Evolutionary conservation across 1,140 invertebrate species (phyloP), one percentile per base, ranked within the genome.

Genomic region (Dinothrombium tinctorium): DNA sequence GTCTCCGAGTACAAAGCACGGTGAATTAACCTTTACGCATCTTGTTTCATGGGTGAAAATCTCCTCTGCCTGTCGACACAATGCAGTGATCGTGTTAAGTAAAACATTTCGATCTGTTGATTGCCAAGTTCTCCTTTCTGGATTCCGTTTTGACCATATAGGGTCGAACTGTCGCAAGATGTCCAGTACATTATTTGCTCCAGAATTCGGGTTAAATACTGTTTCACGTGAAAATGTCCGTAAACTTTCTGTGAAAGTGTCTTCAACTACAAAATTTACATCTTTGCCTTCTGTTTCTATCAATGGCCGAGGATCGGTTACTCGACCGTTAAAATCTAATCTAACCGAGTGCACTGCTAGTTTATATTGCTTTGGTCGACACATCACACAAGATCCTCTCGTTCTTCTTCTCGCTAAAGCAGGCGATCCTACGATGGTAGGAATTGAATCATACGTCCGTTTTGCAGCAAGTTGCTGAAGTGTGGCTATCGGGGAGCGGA

Each of bases 1-100:
- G 53, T 71, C 69, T 40, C 40, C 40, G 8, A 47, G 21, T 2
- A 47, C 43, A 32, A 9, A 35, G n/a, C 19, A n/a, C 2, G 43
- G 43, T 22, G 43, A 45, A 19, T 26, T 26, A 1, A 45, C 28
- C 2, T 24, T 24, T 1, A 33, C 12, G 25, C 26, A 29, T 4
- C 38, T 26, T 9, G 9, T 3, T 23, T 43, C 43, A 2, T 5
- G 15, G 12, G 20, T 14, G 2, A 45, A 29, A 11, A 44, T 33
- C 23, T 17, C 7, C 8, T 2, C 6, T 7, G 24, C 2, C 19
- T 20, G 2, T 23, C 3, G 36, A 15, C n/a, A 14, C 2, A 45
- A 8, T 8, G 28, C 37, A 7, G n/a, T 29, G 7, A 39, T 32
- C 7, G 14, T 36, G 11, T 36, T 36, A 36, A 21, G 33, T 8